Evolutionary conservation across 1,140 invertebrate genomes (phyloP).

Genomic region (Caenorhabditis briggsae): DNA sequence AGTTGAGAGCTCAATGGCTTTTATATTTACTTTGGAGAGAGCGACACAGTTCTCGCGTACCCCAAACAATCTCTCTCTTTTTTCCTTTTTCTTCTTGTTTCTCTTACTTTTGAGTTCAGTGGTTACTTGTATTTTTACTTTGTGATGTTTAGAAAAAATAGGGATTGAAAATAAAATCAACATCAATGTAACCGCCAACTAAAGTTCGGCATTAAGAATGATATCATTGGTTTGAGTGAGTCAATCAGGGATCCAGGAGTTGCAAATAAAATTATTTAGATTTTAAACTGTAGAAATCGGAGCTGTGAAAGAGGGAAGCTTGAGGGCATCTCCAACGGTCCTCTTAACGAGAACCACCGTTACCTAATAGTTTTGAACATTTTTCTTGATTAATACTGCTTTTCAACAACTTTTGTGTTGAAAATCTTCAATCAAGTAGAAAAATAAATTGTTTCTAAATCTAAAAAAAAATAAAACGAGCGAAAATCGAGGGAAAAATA

Average conservation of each 20-base stretch:
- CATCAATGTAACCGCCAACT: conserved; percentile 35
- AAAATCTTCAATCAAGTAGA: too few relatives aligned
- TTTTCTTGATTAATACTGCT: too few relatives aligned
- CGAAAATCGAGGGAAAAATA: too few relatives aligned
- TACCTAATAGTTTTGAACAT: too few relatives aligned
- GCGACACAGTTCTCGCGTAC: conserved; percentile 50
- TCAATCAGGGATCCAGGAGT: not conserved
- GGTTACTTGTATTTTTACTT: conserved; percentile 14
- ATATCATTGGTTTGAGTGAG: not conserved
- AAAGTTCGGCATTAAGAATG: conserved; percentile 10
- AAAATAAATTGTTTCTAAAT: too few relatives aligned
- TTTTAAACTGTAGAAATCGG: too few relatives aligned
- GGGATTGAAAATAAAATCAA: not conserved
- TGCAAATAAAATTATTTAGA: too few relatives aligned
- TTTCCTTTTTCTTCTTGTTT: not conserved
- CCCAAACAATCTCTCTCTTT: conserved; percentile 10
- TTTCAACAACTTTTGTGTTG: too few relatives aligned
- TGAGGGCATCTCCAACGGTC: too few relatives aligned
- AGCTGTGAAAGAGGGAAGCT: too few relatives aligned
- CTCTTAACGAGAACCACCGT: too few relatives aligned
- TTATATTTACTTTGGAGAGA: conserved; percentile 41
- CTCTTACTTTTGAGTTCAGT: conserved; percentile 26
- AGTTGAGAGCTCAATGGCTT: conserved; percentile 42
- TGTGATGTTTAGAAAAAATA: not conserved
- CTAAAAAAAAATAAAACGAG: too few relatives aligned